Conservation (phyloP, 2,113 vertebrate genomes). For the Oophaga pumilio region DNA sequence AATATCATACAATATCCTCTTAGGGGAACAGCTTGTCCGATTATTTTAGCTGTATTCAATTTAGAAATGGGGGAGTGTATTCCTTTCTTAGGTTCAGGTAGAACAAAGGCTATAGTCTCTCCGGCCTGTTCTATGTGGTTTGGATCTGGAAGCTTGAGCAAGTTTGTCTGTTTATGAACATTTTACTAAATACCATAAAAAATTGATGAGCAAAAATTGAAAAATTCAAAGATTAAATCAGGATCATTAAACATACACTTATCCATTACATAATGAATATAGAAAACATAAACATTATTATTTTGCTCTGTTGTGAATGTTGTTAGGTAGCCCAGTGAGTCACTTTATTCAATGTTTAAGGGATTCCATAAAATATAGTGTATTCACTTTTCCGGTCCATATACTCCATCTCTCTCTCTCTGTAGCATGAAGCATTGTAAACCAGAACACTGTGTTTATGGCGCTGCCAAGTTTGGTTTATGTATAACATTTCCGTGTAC, state of each 20-base stretch:
- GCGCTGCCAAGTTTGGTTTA: conserved; percentile 24
- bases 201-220: no score
- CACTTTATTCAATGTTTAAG: neutral
- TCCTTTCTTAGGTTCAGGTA: no score
- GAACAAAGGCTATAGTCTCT: no score
- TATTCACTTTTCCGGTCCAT: conserved; percentile 38
- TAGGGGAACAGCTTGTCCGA: no score
- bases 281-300: neutral
- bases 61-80: no score
- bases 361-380: conserved; percentile 19
- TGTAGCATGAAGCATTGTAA: conserved; percentile 35
- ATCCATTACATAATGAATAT: neutral
- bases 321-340: neutral
- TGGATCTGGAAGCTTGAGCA: no score
- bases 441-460: conserved; percentile 14
- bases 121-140: no score
- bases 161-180: no score
- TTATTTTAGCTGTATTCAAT: no score
- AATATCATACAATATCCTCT: no score
- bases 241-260: neutral
- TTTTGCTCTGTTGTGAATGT: neutral
- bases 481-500: conserved; percentile 23
- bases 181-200: no score
- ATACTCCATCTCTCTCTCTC: conserved; percentile 19
- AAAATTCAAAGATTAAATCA: no score